A percentile compares a stretch with the other conserved stretches of the same genome.
These are phyloP conservation scores for Lepidocolaptes lacrymiger DNA, from an alignment of 2,797 vertebrate genomes.

Conservation along the genomic window DNA sequence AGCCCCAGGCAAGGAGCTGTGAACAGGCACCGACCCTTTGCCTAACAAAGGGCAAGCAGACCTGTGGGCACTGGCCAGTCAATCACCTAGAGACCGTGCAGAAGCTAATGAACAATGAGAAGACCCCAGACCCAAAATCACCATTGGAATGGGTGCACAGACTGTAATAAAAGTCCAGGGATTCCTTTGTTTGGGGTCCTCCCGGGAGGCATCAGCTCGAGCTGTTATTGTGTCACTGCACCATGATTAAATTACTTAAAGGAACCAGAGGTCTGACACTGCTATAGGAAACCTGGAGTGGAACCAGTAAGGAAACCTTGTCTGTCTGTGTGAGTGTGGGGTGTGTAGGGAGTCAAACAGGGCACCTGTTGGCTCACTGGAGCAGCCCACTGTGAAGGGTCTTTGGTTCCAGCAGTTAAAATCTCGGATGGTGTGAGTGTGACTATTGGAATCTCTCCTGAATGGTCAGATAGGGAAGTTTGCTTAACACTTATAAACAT, in stretches of 20 bases:
- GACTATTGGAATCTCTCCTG: background rate
- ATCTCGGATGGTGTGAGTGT: background rate
- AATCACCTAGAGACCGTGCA: background rate
- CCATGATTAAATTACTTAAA: background rate
- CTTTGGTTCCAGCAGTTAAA: background rate
- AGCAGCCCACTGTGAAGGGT: background rate
- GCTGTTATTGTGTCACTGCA: background rate
- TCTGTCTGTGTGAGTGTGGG: background rate
- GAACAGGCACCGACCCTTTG: no score
- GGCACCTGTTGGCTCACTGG: background rate
- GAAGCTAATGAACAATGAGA: background rate
- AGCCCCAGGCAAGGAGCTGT: no score
- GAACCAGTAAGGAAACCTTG: background rate
- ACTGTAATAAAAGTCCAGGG: background rate
- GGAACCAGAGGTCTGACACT: background rate
- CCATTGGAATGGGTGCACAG: background rate
- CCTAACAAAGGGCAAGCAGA: background rate
- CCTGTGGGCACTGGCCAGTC: background rate
- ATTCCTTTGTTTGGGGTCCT: background rate
- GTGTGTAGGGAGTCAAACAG: background rate
- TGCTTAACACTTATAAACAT: background rate
- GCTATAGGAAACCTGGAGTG: background rate
- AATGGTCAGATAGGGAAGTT: background rate
- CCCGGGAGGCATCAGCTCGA: background rate
- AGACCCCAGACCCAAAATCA: background rate